phyloP scores from a whole-genome alignment of 2,888 invertebrate species.

The Melieria crassipennis region DNA sequence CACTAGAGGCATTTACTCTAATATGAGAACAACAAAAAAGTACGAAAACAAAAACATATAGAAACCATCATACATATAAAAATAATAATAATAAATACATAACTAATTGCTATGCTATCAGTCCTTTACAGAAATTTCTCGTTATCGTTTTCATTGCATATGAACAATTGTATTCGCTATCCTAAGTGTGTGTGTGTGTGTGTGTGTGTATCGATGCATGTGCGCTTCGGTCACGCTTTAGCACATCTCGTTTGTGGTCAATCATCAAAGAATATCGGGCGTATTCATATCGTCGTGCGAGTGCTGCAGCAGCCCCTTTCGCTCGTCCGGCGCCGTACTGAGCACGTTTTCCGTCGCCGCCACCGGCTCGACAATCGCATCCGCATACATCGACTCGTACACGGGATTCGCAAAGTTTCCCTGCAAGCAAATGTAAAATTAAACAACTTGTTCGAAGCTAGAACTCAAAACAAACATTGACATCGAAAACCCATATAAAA shows the following conservation, averaged over 20 bases:
- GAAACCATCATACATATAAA: constrained; percentile 8
- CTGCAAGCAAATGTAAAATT: constrained; percentile 52
- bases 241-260: constrained; percentile 54
- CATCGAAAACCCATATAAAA: too few species aligned
- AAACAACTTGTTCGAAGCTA: too few species aligned
- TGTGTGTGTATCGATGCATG: constrained; percentile 9
- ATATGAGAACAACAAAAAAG: background rate
- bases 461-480: too few species aligned
- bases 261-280: constrained; percentile 66
- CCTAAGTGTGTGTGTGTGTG: constrained; percentile 2
- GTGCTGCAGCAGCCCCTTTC: constrained; percentile 69
- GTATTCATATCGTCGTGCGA: constrained; percentile 67
- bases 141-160: constrained; percentile 2
- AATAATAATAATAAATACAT: constrained; percentile 20
- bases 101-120: constrained; percentile 28
- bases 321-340: constrained; percentile 67
- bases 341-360: constrained; percentile 56
- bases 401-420: constrained; percentile 88
- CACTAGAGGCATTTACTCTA: too few species aligned
- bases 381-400: constrained; percentile 82
- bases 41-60: background rate
- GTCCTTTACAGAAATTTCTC: constrained; percentile 26
- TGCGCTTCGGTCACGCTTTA: constrained; percentile 40
- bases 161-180: background rate
- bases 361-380: constrained; percentile 57